Conservation (phyloP, 2,888 invertebrate species). For the Callimorpha dominula region DNA sequence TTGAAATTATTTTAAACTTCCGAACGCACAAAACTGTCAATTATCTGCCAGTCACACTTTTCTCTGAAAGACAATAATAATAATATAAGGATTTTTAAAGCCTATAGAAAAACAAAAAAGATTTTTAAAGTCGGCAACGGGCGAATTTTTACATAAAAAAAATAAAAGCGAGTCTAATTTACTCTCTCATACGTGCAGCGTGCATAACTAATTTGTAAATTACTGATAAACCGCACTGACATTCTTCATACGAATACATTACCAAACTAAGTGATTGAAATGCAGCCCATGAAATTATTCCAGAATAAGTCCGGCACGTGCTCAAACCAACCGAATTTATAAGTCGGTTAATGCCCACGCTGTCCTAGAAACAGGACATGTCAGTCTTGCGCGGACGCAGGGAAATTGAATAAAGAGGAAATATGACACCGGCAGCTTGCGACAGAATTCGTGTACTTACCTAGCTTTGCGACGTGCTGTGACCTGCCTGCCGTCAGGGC, state of each 20-base stretch:
- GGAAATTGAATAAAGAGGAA: slow-evolving; percentile 82
- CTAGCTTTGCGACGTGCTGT: slow-evolving; percentile 40
- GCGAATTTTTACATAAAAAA: too few species aligned
- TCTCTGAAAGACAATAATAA: too few species aligned
- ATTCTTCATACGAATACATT: not conserved
- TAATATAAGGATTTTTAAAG: too few species aligned
- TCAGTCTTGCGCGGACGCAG: slow-evolving; percentile 65
- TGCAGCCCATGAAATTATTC: slow-evolving; percentile 31
- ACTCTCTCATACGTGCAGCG: too few species aligned
- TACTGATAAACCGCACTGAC: not conserved
- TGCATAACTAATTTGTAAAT: too few species aligned
- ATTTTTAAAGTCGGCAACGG: too few species aligned
- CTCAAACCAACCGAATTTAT: slow-evolving; percentile 38
- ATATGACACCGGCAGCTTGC: slow-evolving; percentile 75
- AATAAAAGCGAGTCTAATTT: too few species aligned
- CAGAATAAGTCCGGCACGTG: slow-evolving; percentile 52
- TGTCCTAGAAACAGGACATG: slow-evolving; percentile 68
- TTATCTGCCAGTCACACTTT: too few species aligned
- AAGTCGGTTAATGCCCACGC: slow-evolving; percentile 69
- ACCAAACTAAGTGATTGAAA: not conserved
- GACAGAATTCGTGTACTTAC: slow-evolving; percentile 55
- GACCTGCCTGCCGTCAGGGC: slow-evolving; percentile 46
- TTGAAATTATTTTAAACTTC: too few species aligned
- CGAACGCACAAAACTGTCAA: too few species aligned
- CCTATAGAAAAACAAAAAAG: too few species aligned